Evolutionary conservation across 2,888 invertebrate species (phyloP).

Genomic region (Cryptops parisi): DNA sequence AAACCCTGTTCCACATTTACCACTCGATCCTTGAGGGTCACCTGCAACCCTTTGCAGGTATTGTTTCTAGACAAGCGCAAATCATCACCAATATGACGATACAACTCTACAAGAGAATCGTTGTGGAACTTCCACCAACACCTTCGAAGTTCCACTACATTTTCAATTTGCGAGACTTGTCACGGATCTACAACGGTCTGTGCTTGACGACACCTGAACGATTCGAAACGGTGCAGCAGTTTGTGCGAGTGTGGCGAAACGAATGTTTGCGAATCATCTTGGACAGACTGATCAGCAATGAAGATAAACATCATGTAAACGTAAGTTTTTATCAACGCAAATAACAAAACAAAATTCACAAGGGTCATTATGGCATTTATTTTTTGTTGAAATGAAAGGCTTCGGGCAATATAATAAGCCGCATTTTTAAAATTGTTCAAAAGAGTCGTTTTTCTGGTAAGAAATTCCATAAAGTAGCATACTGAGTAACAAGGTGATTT

Average conservation of each 20-base stretch:
- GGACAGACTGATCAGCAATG: slow-evolving; percentile 60
- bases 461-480: no score
- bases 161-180: slow-evolving; percentile 81
- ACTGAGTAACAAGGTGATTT: no score
- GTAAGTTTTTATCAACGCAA: slow-evolving; percentile 14
- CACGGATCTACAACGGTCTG: slow-evolving; percentile 67
- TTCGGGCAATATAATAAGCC: no score
- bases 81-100: slow-evolving; percentile 63
- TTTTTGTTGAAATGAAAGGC: slow-evolving; percentile 2
- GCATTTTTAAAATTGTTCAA: no score
- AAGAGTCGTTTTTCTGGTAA: no score
- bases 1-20: slow-evolving; percentile 66
- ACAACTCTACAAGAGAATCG: slow-evolving; percentile 63
- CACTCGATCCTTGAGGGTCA: slow-evolving; percentile 66
- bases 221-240: slow-evolving; percentile 50
- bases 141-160: slow-evolving; percentile 91
- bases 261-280: slow-evolving; percentile 75
- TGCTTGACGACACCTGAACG: slow-evolving; percentile 56
- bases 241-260: slow-evolving; percentile 79
- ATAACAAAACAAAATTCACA: slow-evolving; percentile 25
- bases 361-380: slow-evolving; percentile 6
- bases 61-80: slow-evolving; percentile 47
- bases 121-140: slow-evolving; percentile 68
- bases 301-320: slow-evolving; percentile 28
- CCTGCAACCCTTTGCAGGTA: slow-evolving; percentile 49